Base-by-base conservation (phyloP, 2,797 vertebrate species). In the Lindbergichthys nudifrons region DNA sequence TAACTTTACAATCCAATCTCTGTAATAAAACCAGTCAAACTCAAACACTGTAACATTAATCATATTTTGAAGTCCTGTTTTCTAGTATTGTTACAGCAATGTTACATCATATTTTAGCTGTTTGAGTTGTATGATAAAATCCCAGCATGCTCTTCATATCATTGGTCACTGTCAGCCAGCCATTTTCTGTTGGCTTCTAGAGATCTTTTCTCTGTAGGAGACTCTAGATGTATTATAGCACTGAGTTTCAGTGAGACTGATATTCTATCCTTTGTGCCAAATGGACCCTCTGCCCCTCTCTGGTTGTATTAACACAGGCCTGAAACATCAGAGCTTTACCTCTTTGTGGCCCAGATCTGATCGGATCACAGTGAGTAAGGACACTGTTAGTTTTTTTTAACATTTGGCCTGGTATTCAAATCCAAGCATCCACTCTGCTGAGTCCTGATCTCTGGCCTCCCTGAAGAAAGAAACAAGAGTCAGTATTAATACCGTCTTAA, bases 131-230 rank as follows among this genome's bases (percentile, higher is more conserved):
- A 64, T 61, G 66, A 62, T 90, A 57, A 79, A 59, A 50, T 85
- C 86, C 83, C 77, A 76, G 92, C 91, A 92, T 92, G 92, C 86
- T 88, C 32, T 88, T 91, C 72, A 82, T 70, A 63, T 88, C 73
- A 75, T 48, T 66, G 60, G 56, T 53, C 70, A 54, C 69, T 77
- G 79, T 84, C 67, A 70, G 72, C 48, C 65, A 65, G 67, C 42
- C 42, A 39, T 75, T 84, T 81, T 76, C 23, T 65, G 57, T 70
- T 81, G 59, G 62, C 52, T 66, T 81, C 68, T 83, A 65, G 79
- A 70, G 41, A 51, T 67, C 41, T 67, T 53, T n/a, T n/a, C 65
- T 61, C 30, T 23, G 58, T 69, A 61, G 51, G 54, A 19, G 36
- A 62, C 41, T 76, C 59, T 61, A 43, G 47, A 47, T 75, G 32